A percentile compares a stretch with the other conserved stretches of the same genome.
Evolutionary conservation across 2,113 vertebrate genomes (phyloP).

Genomic region (Nipponia nippon): DNA sequence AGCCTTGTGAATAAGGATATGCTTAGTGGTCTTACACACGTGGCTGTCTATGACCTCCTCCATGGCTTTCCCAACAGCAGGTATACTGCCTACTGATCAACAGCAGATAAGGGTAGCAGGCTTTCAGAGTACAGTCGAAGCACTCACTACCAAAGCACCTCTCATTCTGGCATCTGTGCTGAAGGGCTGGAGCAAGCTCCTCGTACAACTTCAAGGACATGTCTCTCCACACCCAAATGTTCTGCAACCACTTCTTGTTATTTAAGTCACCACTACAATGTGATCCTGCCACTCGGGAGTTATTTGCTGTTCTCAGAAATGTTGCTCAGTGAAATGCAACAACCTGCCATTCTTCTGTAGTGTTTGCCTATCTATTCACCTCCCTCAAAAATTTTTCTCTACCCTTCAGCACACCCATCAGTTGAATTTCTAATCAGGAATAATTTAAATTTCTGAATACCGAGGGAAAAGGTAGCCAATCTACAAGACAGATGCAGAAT

Average conservation of each 20-base stretch:
- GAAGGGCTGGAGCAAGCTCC: background rate
- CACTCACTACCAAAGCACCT: background rate
- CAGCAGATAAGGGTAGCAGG: background rate
- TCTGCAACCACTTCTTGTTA: background rate
- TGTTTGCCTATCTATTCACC: background rate
- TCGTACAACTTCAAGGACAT: background rate
- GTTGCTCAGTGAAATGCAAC: background rate
- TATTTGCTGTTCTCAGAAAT: background rate
- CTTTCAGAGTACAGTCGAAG: background rate
- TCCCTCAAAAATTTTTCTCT: background rate
- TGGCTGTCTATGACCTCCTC: rapidly evolving
- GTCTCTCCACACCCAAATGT: background rate
- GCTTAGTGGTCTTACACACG: background rate
- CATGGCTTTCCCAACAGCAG: background rate
- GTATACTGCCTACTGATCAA: background rate
- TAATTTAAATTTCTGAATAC: background rate
- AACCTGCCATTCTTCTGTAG: background rate
- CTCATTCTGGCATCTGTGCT: background rate
- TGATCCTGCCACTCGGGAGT: background rate
- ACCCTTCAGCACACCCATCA: background rate
- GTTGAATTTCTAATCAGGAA: background rate
- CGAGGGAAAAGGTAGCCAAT: background rate
- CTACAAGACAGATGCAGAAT: background rate
- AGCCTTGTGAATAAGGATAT: background rate
- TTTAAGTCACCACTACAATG: background rate